phyloP scores from a whole-genome alignment of 2,888 invertebrate genomes.

The Polia nebulosa region DNA sequence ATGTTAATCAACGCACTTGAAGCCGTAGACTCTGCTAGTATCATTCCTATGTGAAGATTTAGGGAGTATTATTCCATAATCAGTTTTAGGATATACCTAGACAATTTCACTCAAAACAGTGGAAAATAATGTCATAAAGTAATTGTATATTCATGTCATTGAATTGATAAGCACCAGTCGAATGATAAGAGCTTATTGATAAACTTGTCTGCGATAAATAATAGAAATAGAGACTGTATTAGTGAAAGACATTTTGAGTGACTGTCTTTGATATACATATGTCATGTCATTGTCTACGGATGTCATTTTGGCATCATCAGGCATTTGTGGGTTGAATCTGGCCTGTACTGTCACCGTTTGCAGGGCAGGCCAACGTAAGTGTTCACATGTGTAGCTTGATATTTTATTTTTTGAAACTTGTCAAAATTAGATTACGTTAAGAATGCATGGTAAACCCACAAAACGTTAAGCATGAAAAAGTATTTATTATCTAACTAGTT shows the following conservation, averaged over 20 bases:
- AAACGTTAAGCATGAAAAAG: too few species aligned
- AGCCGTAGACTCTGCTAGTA: too few species aligned
- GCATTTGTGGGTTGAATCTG: too few species aligned
- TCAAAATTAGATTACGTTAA: too few species aligned
- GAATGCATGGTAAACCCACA: too few species aligned
- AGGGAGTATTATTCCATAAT: not conserved
- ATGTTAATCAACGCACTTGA: too few species aligned
- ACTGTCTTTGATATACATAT: slow-evolving; percentile 35
- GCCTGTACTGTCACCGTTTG: too few species aligned
- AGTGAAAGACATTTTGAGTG: slow-evolving; percentile 39
- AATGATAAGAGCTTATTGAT: slow-evolving; percentile 54
- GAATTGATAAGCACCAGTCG: slow-evolving; percentile 47
- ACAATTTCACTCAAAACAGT: slow-evolving; percentile 30
- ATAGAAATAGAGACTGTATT: slow-evolving; percentile 38
- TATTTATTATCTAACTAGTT: too few species aligned
- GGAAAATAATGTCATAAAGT: slow-evolving; percentile 45
- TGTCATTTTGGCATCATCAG: not conserved
- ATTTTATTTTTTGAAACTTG: too few species aligned
- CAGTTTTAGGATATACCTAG: slow-evolving; percentile 12
- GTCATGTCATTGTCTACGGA: slow-evolving; percentile 11
- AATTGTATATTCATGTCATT: slow-evolving; percentile 55
- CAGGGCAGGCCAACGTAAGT: too few species aligned
- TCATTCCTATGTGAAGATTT: not conserved
- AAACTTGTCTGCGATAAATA: slow-evolving; percentile 51
- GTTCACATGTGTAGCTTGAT: too few species aligned